Evolutionary conservation across 2,797 vertebrate species (phyloP), one percentile per base, ranked within the genome.

Genomic region (Sternotherus odoratus): DNA sequence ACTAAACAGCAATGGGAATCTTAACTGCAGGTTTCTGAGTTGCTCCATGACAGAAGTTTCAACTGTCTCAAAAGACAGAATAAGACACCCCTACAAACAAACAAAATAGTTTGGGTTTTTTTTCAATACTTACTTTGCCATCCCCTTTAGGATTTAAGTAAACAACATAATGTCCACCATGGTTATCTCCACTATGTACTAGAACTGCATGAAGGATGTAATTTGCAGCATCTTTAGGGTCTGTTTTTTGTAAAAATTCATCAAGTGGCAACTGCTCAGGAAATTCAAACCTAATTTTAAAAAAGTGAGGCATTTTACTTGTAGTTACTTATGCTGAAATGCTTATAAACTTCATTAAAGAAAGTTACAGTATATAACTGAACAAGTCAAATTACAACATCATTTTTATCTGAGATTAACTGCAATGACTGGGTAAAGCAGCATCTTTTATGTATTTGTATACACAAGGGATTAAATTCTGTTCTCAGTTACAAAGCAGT

Each of bases 121-220:
- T 86, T 92, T 88, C 90, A 88, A 49, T 97, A 98, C 99, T 99
- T 97, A 99, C 99, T 98, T 99, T 99, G 98, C 99, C 98, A 95
- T 99, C 99, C 91, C 99, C 99, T 98, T 99, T 99, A 72, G 99
- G 99, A 97, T 99, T 99, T 91, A 99, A 98, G 97, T 99, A 99
- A 98, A 99, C 99, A 98, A 99, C 99, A 5, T 99, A 99, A 98
- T 99, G 99, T 96, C 99, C 99, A 4, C 99, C 99, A 60, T 99
- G 99, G 98, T 99, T 99, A 98, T 99, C 99, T 75, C 99, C 99
- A 91, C 99, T 99, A 97, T 99, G 99, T 83, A 99, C 99, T 46
- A 99, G 98, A 92, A 99, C 99, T 7, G 99, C 99, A 3, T 99
- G 99, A 80, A 99, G 98, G 93, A 99, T 99, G 97, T 99, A 99